Conservation (phyloP, 2,113 vertebrate species). For the Callopanchax toddi region DNA sequence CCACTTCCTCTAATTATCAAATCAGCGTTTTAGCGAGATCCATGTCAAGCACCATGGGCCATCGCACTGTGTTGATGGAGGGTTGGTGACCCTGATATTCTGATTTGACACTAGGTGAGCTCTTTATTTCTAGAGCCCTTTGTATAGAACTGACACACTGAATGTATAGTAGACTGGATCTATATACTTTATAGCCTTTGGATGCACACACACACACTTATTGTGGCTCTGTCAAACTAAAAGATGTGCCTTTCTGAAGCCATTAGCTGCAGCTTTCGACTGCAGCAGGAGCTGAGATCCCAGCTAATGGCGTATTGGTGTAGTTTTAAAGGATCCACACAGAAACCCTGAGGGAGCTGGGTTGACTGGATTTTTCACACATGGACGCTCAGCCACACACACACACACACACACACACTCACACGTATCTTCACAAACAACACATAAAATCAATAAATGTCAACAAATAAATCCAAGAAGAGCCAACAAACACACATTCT, state of each 20-base stretch:
- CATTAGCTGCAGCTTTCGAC: constrained; percentile 42
- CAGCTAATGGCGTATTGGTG: constrained; percentile 58
- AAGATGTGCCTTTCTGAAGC: constrained; percentile 17
- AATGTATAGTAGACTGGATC: neutral
- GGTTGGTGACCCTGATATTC: constrained; percentile 22
- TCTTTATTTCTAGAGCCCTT: too few relatives aligned
- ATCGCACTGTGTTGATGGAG: constrained; percentile 5
- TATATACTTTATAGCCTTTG: neutral
- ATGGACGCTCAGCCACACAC: neutral
- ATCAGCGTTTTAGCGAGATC: neutral
- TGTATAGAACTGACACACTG: neutral
- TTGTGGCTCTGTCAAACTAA: constrained; percentile 9
- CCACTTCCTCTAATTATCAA: constrained; percentile 1
- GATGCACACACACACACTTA: constrained; percentile 17
- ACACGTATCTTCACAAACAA: neutral
- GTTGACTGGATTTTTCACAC: constrained; percentile 6
- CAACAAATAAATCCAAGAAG: neutral
- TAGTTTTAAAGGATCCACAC: constrained; percentile 37
- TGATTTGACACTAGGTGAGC: neutral
- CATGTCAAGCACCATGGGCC: constrained; percentile 5
- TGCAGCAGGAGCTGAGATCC: constrained; percentile 13
- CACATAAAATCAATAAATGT: neutral
- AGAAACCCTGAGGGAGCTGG: constrained; percentile 15
- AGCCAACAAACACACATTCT: neutral
- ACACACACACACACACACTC: constrained; percentile 2